Percentiles rank a stretch among this genome's conserved stretches.
Evolutionary conservation across 2,113 vertebrate species (phyloP).

Genomic region (Greenwoodochromis staneri): DNA sequence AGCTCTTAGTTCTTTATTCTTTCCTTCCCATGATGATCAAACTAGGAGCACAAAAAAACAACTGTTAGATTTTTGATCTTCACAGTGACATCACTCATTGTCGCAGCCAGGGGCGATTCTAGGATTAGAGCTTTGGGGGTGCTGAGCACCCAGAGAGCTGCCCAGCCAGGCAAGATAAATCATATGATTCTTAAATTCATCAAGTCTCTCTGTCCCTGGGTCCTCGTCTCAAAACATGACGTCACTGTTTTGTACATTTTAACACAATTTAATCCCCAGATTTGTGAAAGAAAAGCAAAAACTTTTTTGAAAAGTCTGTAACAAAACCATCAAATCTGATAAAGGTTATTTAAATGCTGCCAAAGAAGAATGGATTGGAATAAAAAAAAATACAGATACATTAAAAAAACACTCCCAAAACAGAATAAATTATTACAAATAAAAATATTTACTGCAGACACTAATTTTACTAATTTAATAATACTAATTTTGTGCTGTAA

Average conservation of each 20-base stretch:
- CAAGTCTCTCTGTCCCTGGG: not conserved
- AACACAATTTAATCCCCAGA: not conserved
- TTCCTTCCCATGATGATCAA: not conserved
- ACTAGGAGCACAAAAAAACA: not conserved
- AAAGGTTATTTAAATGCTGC: not conserved
- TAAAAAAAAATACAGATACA: not conserved
- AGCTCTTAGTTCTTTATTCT: not conserved
- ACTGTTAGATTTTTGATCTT: not conserved
- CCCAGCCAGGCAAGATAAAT: not conserved
- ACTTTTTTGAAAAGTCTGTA: not conserved
- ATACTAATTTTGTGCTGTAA: no score
- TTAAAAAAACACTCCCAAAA: no score
- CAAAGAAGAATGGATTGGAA: rapidly evolving
- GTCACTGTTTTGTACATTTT: not conserved
- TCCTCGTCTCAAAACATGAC: not conserved
- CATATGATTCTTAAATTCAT: not conserved
- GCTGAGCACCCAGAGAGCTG: not conserved
- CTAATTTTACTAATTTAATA: no score
- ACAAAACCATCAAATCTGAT: not conserved
- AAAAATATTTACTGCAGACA: no score
- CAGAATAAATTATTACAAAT: no score
- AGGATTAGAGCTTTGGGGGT: not conserved
- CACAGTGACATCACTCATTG: not conserved
- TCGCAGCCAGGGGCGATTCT: not conserved
- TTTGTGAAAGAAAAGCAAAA: not conserved